Conservation (phyloP, 2,888 invertebrate species). For the Eristalis pertinax region DNA sequence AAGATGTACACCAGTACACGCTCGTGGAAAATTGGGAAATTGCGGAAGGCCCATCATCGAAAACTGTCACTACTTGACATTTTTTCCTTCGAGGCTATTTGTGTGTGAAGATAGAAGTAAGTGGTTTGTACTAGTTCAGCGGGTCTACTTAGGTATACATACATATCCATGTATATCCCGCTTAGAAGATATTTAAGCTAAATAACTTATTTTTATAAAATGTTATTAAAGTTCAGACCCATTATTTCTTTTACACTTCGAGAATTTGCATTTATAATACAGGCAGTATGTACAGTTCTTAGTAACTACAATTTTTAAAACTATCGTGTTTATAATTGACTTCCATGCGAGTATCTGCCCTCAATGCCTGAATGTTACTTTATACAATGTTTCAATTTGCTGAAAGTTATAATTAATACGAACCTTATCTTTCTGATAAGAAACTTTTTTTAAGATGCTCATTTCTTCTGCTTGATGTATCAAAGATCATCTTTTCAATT, state of each 20-base stretch:
- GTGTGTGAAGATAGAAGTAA: slow-evolving; percentile 15
- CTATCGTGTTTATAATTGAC: background rate
- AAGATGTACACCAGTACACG: slow-evolving; percentile 15
- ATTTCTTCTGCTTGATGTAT: slow-evolving; percentile 1
- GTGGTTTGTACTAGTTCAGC: background rate
- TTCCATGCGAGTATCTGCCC: background rate
- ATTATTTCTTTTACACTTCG: too few relatives aligned
- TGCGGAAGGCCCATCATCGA: background rate
- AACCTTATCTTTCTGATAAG: slow-evolving; percentile 36
- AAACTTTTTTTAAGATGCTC: slow-evolving; percentile 21
- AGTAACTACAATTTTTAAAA: background rate
- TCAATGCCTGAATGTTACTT: slow-evolving; percentile 30
- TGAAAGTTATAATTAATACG: slow-evolving; percentile 13
- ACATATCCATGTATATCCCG: background rate
- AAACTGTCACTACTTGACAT: slow-evolving; percentile 29
- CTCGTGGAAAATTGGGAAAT: slow-evolving; percentile 31
- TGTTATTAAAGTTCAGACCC: too few relatives aligned
- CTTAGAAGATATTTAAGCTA: background rate
- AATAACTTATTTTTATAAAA: too few relatives aligned
- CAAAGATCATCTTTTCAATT: slow-evolving; percentile 11
- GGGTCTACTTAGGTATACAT: background rate
- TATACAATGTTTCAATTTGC: slow-evolving; percentile 3
- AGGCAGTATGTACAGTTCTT: too few relatives aligned
- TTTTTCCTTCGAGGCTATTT: background rate
- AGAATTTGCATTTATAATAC: too few relatives aligned